These are phyloP conservation scores for Abramis brama DNA, from an alignment of 2,113 vertebrate genomes.

Conservation along the genomic window DNA sequence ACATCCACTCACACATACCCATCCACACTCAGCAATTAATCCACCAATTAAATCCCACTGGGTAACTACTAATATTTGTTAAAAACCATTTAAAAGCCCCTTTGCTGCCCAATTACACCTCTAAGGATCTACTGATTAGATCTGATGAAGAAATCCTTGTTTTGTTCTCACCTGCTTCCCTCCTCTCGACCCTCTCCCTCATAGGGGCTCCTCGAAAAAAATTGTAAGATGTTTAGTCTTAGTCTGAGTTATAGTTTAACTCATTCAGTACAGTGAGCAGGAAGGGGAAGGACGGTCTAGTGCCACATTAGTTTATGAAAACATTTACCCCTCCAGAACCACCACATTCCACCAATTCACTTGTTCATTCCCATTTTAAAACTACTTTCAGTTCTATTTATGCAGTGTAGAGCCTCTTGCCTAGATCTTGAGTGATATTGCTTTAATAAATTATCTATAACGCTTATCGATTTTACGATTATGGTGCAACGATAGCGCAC, in stretches of 20 bases:
- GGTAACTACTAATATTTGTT: background rate
- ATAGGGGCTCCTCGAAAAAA: slow-evolving; percentile 92
- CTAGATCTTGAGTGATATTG: background rate
- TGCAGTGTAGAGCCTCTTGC: background rate
- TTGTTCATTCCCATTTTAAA: background rate
- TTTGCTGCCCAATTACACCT: slow-evolving; percentile 66
- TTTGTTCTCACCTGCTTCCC: slow-evolving; percentile 88
- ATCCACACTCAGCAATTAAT: slow-evolving; percentile 63
- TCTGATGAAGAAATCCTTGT: slow-evolving; percentile 63
- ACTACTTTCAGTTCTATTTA: background rate
- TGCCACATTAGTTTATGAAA: slow-evolving; percentile 17
- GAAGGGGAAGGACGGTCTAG: slow-evolving; percentile 15
- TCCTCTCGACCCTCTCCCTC: slow-evolving; percentile 93
- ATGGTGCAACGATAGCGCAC: background rate
- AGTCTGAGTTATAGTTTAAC: slow-evolving; percentile 3
- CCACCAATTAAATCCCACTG: slow-evolving; percentile 44
- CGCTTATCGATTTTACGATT: background rate
- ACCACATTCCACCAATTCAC: background rate
- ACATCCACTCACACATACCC: slow-evolving; percentile 44
- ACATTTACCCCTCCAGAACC: background rate
- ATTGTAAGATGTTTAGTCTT: slow-evolving; percentile 78
- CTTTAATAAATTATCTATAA: background rate
- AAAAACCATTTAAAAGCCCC: slow-evolving; percentile 9
- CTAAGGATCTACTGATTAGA: slow-evolving; percentile 62
- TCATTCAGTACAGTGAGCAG: slow-evolving; percentile 19